phyloP scores from a whole-genome alignment of 2,113 vertebrate species.

The Pedetes capensis region DNA sequence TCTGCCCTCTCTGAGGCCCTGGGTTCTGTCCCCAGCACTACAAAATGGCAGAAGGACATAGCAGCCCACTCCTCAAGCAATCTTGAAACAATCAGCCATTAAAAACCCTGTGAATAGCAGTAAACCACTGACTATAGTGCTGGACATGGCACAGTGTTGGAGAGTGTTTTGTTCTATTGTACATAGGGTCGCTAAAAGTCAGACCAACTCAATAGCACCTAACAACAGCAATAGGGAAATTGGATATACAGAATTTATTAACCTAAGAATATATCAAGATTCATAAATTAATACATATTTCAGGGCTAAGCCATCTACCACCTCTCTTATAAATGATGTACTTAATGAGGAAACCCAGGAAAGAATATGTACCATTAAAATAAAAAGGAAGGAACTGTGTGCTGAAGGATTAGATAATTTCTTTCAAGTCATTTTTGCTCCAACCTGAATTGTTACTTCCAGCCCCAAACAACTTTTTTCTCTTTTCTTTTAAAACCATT shows the following conservation, averaged over 20 bases:
- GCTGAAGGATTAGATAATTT: background rate
- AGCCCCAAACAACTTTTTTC: background rate
- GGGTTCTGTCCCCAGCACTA: no score
- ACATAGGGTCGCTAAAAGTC: no score
- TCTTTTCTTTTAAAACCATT: background rate
- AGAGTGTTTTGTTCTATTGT: no score
- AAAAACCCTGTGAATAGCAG: no score
- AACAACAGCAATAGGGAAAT: background rate
- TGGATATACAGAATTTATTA: background rate
- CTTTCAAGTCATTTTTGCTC: constrained; percentile 12
- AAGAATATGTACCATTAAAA: background rate
- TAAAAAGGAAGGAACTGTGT: background rate
- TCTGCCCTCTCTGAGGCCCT: no score
- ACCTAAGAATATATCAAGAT: background rate
- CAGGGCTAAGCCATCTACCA: background rate
- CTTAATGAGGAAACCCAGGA: background rate
- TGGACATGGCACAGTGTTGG: no score
- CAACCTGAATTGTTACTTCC: background rate
- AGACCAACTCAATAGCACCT: no score
- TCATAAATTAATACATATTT: background rate
- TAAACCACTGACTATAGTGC: no score
- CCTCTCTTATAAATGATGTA: background rate
- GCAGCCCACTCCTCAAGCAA: no score
- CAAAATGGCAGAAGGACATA: no score
- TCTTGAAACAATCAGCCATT: no score